A percentile compares a stretch with the other conserved stretches of the same genome.
These are phyloP conservation scores for Smutsia gigantea DNA, from an alignment of 2,797 vertebrate genomes.

Conservation along the genomic window DNA sequence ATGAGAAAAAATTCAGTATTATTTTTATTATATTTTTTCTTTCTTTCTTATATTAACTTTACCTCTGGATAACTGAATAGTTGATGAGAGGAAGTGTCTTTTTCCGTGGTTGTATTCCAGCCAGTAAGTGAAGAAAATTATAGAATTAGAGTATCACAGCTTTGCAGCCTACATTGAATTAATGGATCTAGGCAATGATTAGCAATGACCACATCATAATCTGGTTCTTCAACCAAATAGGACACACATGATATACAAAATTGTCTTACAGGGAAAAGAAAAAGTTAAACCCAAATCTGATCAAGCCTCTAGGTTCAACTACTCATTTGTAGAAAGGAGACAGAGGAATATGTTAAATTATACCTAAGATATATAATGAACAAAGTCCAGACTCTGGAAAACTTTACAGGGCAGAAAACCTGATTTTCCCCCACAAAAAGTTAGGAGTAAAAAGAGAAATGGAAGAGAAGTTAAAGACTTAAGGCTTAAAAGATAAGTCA, in stretches of 20 bases:
- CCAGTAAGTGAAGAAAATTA: constrained; percentile 42
- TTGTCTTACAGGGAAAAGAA: neutral
- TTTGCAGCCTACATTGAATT: constrained; percentile 17
- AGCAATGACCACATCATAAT: constrained; percentile 19
- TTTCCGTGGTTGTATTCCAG: neutral
- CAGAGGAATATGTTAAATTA: neutral
- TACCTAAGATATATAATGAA: neutral
- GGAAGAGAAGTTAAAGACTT: neutral
- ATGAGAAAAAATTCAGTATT: neutral
- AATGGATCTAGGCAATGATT: neutral
- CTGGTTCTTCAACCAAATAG: constrained; percentile 1
- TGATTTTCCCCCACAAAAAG: constrained; percentile 9
- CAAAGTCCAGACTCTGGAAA: neutral
- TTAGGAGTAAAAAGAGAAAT: neutral
- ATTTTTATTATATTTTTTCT: neutral
- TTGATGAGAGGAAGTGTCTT: neutral
- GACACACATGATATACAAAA: neutral
- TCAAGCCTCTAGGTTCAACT: neutral
- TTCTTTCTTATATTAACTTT: constrained; percentile 7
- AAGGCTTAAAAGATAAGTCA: neutral
- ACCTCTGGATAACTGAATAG: neutral
- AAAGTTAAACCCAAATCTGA: neutral
- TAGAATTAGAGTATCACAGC: constrained; percentile 36
- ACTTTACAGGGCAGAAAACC: neutral
- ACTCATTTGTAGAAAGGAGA: neutral